Evolutionary conservation across 2,888 invertebrate species (phyloP).

Genomic region (Archips xylosteana): DNA sequence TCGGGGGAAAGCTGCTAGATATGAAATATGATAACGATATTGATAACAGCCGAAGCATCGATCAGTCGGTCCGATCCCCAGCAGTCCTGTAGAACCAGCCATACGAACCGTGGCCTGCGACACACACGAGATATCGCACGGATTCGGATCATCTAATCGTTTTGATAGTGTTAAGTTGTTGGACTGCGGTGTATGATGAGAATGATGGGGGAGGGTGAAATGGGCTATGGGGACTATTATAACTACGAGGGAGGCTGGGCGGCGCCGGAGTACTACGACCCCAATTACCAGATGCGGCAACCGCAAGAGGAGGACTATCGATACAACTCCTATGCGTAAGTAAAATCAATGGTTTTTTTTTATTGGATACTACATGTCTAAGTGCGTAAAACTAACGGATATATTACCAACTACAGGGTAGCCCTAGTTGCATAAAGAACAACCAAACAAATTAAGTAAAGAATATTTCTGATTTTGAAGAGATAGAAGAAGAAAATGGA

Average conservation of each 20-base stretch:
- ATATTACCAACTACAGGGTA: too few species aligned
- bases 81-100: constrained; percentile 58
- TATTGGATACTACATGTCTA: too few species aligned
- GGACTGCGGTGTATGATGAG: constrained; percentile 70
- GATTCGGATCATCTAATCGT: not conserved
- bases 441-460: too few species aligned
- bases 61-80: constrained; percentile 77
- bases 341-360: constrained; percentile 47
- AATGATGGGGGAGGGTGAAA: constrained; percentile 85
- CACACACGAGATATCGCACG: not conserved
- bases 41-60: constrained; percentile 81
- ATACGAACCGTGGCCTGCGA: constrained; percentile 21
- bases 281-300: constrained; percentile 69
- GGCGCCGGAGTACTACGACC: constrained; percentile 89
- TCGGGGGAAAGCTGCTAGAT: constrained; percentile 84
- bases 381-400: too few species aligned
- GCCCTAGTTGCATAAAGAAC: too few species aligned
- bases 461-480: too few species aligned
- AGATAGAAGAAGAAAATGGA: too few species aligned
- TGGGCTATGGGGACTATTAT: constrained; percentile 85
- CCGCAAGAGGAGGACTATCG: constrained; percentile 89
- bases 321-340: constrained; percentile 87
- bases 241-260: constrained; percentile 89
- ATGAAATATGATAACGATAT: constrained; percentile 85
- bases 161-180: constrained; percentile 13